Evolutionary conservation across 2,797 vertebrate species (phyloP).

Genomic region (Cryptoprocta ferox): DNA sequence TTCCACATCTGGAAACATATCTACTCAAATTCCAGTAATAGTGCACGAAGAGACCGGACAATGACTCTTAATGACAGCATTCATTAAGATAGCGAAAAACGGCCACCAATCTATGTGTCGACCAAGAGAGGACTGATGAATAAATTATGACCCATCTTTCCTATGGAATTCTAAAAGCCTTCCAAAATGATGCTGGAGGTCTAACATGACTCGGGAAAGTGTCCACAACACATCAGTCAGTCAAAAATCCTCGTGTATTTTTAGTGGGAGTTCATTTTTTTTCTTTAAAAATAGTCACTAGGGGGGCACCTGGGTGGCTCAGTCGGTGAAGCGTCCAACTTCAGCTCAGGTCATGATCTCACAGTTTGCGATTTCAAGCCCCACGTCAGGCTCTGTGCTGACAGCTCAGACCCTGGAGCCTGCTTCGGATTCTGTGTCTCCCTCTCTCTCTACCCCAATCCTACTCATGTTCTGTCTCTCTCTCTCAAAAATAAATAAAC

Average conservation of each 20-base stretch:
- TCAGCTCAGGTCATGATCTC: too few relatives aligned
- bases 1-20: neutral
- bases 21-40: neutral
- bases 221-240: neutral
- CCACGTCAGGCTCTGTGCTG: too few relatives aligned
- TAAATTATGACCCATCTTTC: neutral
- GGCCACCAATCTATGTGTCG: rapidly evolving
- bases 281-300: neutral
- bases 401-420: too few relatives aligned
- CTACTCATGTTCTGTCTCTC: too few relatives aligned
- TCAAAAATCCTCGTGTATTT: neutral
- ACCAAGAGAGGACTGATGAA: neutral
- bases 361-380: too few relatives aligned
- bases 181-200: neutral
- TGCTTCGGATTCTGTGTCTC: too few relatives aligned
- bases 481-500: too few relatives aligned
- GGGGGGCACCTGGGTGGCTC: too few relatives aligned
- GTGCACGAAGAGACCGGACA: neutral
- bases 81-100: neutral
- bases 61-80: neutral
- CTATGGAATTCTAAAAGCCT: neutral
- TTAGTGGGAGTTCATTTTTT: neutral
- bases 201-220: neutral
- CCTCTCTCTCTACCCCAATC: too few relatives aligned
- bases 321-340: too few relatives aligned